A percentile compares a stretch with the other conserved stretches of the same genome.
These are phyloP conservation scores for Thymelicus lineola DNA, from an alignment of 2,888 invertebrate genomes.

Conservation along the genomic window DNA sequence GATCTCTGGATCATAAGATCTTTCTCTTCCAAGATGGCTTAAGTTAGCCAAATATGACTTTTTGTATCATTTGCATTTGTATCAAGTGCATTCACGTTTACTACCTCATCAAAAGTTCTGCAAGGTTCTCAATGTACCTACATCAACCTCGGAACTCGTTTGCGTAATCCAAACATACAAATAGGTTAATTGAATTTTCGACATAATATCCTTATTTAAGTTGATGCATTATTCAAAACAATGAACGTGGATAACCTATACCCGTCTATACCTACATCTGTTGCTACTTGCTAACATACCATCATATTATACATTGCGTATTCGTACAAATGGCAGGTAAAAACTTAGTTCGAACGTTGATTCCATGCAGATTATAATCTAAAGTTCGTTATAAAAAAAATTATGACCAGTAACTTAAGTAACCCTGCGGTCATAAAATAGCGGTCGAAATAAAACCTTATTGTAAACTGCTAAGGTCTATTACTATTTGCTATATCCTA, in stretches of 20 bases:
- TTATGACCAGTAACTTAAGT: slow-evolving; percentile 6
- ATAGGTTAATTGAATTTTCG: neutral
- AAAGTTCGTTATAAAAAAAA: slow-evolving; percentile 17
- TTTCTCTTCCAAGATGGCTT: too few species aligned
- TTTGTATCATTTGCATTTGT: too few species aligned
- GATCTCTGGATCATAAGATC: too few species aligned
- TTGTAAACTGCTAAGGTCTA: neutral
- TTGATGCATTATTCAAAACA: slow-evolving; percentile 12
- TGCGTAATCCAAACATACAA: neutral
- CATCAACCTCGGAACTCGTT: neutral
- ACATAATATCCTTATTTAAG: neutral
- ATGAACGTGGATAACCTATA: slow-evolving; percentile 15
- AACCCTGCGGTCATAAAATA: neutral
- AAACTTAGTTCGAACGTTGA: neutral
- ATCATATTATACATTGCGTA: neutral
- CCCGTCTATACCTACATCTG: neutral
- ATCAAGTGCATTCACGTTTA: too few species aligned
- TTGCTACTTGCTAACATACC: slow-evolving; percentile 9
- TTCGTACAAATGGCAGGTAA: slow-evolving; percentile 13
- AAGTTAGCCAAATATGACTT: too few species aligned
- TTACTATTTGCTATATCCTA: too few species aligned
- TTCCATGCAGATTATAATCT: slow-evolving; percentile 21
- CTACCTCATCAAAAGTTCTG: too few species aligned
- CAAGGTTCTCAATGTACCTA: neutral
- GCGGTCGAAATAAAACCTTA: slow-evolving; percentile 10